These are phyloP conservation scores for Xenops minutus DNA, from an alignment of 2,797 vertebrate species.

Conservation along the genomic window DNA sequence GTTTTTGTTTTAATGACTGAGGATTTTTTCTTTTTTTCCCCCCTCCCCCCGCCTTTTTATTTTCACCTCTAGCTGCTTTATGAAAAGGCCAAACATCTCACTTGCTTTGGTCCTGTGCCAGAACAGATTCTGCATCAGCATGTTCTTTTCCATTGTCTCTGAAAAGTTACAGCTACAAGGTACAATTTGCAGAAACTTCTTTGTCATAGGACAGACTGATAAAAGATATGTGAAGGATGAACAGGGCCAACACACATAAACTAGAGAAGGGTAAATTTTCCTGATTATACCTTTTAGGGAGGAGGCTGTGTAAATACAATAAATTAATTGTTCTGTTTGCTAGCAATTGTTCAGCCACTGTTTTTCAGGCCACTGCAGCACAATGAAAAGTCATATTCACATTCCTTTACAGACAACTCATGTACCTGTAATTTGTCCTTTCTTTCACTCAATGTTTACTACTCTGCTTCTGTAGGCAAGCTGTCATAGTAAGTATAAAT, in stretches of 20 bases:
- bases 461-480: background rate
- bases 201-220: background rate
- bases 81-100: background rate
- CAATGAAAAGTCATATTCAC: background rate
- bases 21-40: accelerated
- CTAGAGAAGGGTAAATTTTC: background rate
- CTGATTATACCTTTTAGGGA: background rate
- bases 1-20: background rate
- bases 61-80: background rate
- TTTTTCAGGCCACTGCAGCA: background rate
- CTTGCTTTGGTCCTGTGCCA: background rate
- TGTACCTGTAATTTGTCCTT: background rate
- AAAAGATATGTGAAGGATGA: background rate
- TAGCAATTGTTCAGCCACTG: background rate
- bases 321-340: background rate
- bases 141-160: background rate
- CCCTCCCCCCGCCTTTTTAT: background rate
- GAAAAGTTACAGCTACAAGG: background rate
- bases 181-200: background rate
- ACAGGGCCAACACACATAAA: background rate
- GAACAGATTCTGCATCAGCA: background rate
- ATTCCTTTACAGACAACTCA: background rate
- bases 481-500: background rate
- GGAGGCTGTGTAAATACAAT: background rate
- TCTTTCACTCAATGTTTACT: background rate